Evolutionary conservation across 2,113 vertebrate species (phyloP), one percentile per base, ranked within the genome.

Genomic region (Stigmatopora argus): DNA sequence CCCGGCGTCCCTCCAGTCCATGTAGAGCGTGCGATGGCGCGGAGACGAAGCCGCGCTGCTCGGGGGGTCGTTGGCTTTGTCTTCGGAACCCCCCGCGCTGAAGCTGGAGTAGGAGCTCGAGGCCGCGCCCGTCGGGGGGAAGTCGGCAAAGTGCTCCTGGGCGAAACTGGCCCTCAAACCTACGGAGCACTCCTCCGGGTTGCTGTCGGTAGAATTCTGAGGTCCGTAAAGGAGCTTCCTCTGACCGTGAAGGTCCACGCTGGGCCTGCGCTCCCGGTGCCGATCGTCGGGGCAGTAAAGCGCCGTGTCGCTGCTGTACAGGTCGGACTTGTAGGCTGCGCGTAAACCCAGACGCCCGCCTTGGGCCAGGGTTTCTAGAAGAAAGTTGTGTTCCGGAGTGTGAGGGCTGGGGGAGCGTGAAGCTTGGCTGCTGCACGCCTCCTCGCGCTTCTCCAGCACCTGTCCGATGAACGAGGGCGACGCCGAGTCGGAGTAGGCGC

Each of bases 51-150:
- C 90, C 0, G 92, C 92, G 76, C 94, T 91, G 83, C 95, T 93
- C 51, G 93, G 94, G 7, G 92, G 86, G 7, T 85, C 92, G 0
- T 92, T 93, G 65, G 93, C 95, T 89, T 98, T 96, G 84, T 98
- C 96, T 75, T 96, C 95, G 0, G 95, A 96, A 0, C 94, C 94
- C 41, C 90, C 90, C 12, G 78, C 93, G 0, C 94, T 98, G 88
- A 98, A 98, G 87, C 96, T 98, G 47, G 95, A 98, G 79, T 97
- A 99, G 62, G 94, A 94, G 87, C 96, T 98, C 74, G 96, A 97
- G 8, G 93, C 93, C 0, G 91, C 93, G 21, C 93, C 89, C 5
- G 96, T 90, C 0, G 90, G 83, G 5, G 92, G 90, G 51, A 95
- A 98, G 85, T 94, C 93, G 0, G 90, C 78, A 69, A 94, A 98